Percentiles rank a stretch among this genome's conserved stretches.
Evolutionary conservation across 2,113 vertebrate genomes (phyloP).

Genomic region (Eolophus roseicapilla): DNA sequence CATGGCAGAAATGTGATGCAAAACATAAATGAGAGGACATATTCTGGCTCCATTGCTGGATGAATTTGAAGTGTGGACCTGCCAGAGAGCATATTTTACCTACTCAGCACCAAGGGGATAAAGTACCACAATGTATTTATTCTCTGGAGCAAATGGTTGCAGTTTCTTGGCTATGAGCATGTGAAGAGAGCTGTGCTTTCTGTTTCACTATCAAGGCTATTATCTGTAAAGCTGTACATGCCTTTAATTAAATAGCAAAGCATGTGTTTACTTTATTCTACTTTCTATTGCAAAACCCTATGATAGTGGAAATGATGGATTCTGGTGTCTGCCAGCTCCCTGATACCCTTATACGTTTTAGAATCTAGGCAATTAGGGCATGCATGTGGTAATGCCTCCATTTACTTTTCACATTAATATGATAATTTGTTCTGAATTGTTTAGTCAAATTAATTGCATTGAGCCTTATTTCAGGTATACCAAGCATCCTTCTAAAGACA

Average conservation of each 20-base stretch:
- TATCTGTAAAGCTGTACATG: not conserved
- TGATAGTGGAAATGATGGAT: not conserved
- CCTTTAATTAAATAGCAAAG: conserved; percentile 9
- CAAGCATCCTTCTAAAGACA: not conserved
- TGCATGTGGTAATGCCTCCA: conserved; percentile 13
- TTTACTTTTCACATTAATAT: conserved; percentile 29
- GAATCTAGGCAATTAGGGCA: not conserved
- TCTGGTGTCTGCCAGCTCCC: not conserved
- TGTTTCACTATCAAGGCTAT: not conserved
- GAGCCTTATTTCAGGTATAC: not conserved
- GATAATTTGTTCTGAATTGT: conserved; percentile 22
- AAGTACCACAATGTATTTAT: not conserved
- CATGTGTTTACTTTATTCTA: not conserved
- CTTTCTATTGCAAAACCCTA: not conserved
- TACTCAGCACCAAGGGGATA: not conserved
- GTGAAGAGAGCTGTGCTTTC: not conserved
- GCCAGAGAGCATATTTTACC: not conserved
- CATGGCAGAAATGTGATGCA: not conserved
- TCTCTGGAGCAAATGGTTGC: not conserved
- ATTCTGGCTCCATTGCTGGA: not conserved
- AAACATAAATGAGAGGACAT: not conserved
- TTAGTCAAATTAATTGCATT: conserved; percentile 25
- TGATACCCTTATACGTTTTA: not conserved
- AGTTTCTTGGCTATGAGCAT: not conserved
- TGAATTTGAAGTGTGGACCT: not conserved